phyloP scores from a whole-genome alignment of 1,140 invertebrate genomes.

The Pogonognathellus flavescens region DNA sequence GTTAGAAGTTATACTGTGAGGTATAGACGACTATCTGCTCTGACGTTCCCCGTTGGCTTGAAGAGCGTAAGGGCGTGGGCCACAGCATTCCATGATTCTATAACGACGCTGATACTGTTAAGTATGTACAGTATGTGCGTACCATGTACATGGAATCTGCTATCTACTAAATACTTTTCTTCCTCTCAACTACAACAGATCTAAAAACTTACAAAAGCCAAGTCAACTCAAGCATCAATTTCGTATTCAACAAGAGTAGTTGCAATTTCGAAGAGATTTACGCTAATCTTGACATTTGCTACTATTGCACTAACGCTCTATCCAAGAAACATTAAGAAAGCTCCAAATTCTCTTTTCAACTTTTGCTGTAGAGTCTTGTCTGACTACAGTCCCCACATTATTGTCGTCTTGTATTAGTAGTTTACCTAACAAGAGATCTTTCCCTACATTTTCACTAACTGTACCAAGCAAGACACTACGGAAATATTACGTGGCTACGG shows the following conservation, averaged over 20 bases:
- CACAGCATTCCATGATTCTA: constrained; percentile 26
- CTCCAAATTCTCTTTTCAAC: constrained; percentile 34
- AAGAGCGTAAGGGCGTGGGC: constrained; percentile 28
- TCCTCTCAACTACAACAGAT: constrained; percentile 20
- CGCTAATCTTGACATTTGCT: constrained; percentile 49
- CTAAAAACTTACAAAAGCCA: constrained; percentile 25
- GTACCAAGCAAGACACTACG: neutral
- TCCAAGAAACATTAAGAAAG: constrained; percentile 42
- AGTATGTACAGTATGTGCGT: neutral
- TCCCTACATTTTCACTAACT: neutral
- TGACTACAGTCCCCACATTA: neutral
- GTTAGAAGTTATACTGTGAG: neutral
- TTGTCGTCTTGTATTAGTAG: constrained; percentile 22
- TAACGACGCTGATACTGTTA: constrained; percentile 6
- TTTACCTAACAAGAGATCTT: neutral
- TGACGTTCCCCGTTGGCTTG: constrained; percentile 33
- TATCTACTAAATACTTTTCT: constrained; percentile 28
- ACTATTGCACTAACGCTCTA: constrained; percentile 34
- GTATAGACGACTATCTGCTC: constrained; percentile 3
- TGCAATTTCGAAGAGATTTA: constrained; percentile 50
- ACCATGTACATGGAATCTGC: neutral
- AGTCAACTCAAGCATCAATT: constrained; percentile 48
- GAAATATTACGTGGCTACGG: neutral
- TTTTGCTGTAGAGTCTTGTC: neutral
- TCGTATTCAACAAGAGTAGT: constrained; percentile 48